Evolutionary conservation across 37 sponge, comb jelly and placozoan genomes (phyloP).

Genomic region (Haliclona indistincta): DNA sequence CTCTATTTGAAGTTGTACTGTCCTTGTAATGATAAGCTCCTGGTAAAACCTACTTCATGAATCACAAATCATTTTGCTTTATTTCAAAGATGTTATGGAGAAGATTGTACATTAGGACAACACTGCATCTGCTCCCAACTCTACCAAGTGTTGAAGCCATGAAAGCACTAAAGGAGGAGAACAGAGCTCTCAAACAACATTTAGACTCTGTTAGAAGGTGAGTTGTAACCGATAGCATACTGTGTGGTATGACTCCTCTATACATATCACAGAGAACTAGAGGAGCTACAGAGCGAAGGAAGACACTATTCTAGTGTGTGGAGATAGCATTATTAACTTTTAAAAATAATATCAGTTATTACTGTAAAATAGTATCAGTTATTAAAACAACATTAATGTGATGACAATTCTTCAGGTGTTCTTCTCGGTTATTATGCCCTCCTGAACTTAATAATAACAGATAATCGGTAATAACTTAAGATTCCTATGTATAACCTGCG

Average conservation of each 20-base stretch:
- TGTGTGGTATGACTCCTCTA: not conserved
- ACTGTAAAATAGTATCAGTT: too few species aligned
- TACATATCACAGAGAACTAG: constrained; percentile 27
- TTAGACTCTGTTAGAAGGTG: constrained; percentile 33
- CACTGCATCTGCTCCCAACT: not conserved
- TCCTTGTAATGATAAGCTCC: too few species aligned
- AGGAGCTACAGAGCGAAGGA: constrained; percentile 36
- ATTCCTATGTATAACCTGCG: too few species aligned
- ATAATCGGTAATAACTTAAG: too few species aligned
- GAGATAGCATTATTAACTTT: too few species aligned
- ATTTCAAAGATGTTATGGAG: constrained; percentile 26
- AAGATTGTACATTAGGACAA: constrained; percentile 29
- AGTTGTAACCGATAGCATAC: not conserved
- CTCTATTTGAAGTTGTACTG: too few species aligned
- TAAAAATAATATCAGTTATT: too few species aligned
- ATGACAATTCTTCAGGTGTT: too few species aligned
- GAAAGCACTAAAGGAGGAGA: constrained; percentile 19
- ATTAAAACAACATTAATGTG: too few species aligned
- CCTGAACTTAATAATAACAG: too few species aligned
- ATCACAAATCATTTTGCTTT: not conserved
- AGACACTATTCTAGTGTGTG: constrained; percentile 19
- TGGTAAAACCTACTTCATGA: too few species aligned
- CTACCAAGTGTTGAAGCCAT: constrained; percentile 11
- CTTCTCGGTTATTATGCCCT: too few species aligned
- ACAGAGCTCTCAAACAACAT: constrained; percentile 12